Percentiles rank a stretch among this genome's conserved stretches.
Evolutionary conservation across 2,888 invertebrate genomes (phyloP).

Genomic region (Scaptomyza reducta): DNA sequence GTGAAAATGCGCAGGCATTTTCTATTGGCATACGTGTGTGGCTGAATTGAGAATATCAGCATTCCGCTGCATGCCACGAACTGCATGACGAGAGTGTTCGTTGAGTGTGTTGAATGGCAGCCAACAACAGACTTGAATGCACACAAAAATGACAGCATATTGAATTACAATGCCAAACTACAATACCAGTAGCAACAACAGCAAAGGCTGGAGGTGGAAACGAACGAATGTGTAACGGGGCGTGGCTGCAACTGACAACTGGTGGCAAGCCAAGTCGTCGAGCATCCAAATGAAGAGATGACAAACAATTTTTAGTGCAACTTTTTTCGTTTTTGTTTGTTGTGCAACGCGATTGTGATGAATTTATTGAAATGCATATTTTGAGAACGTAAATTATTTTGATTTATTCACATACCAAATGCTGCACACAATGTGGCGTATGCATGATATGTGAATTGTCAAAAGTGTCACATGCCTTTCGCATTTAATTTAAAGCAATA

Average conservation of each 20-base stretch:
- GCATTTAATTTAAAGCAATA: slow-evolving; percentile 17
- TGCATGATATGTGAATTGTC: no score
- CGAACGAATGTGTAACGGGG: slow-evolving; percentile 8
- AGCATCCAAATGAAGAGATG: slow-evolving; percentile 25
- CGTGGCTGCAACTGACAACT: slow-evolving; percentile 50
- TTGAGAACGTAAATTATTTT: slow-evolving; percentile 60
- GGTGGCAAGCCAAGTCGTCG: slow-evolving; percentile 28
- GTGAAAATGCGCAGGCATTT: slow-evolving; percentile 65
- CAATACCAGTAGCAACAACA: slow-evolving; percentile 3
- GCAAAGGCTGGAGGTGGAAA: not conserved
- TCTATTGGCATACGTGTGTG: slow-evolving; percentile 59
- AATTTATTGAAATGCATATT: slow-evolving; percentile 50
- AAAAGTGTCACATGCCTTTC: slow-evolving; percentile 11
- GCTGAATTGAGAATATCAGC: slow-evolving; percentile 4
- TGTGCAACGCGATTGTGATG: slow-evolving; percentile 7
- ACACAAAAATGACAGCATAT: slow-evolving; percentile 44
- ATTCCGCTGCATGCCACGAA: slow-evolving; percentile 37
- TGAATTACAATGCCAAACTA: slow-evolving; percentile 54
- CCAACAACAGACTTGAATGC: slow-evolving; percentile 40
- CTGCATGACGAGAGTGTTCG: slow-evolving; percentile 29
- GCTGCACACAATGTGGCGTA: slow-evolving; percentile 21
- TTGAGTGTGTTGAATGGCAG: slow-evolving; percentile 57
- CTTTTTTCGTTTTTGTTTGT: slow-evolving; percentile 1
- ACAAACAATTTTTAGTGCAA: slow-evolving; percentile 23
- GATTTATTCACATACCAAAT: slow-evolving; percentile 53